Percentiles rank a stretch among this genome's conserved stretches.
phyloP scores from a whole-genome alignment of 2,797 vertebrate genomes.

The Psittacula derbiana region DNA sequence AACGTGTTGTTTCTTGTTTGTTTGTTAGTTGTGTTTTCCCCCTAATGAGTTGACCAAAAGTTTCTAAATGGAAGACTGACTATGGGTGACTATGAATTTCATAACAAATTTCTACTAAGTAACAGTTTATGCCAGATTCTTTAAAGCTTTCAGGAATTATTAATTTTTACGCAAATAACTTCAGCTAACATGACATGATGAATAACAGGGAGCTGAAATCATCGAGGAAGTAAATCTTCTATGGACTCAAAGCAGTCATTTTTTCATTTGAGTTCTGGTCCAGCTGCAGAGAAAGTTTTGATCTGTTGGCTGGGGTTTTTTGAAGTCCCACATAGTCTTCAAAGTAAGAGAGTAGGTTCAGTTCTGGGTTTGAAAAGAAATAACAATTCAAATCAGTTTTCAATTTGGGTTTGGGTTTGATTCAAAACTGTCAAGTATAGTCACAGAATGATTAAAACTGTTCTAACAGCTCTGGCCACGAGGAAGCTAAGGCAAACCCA shows the following conservation, averaged over 20 bases:
- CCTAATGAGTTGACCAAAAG: background rate
- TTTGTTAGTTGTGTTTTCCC: background rate
- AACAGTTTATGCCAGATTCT: background rate
- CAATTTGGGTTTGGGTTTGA: constrained; percentile 60
- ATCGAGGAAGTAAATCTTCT: constrained; percentile 4
- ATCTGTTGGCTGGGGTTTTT: background rate
- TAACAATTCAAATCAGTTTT: constrained; percentile 59
- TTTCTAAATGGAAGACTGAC: background rate
- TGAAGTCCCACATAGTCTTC: background rate
- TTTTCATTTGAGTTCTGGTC: background rate
- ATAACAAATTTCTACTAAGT: background rate
- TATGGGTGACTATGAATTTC: background rate
- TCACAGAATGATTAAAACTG: constrained; percentile 50
- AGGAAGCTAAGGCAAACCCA: constrained; percentile 56
- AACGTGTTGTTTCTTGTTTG: background rate
- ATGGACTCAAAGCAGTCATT: background rate
- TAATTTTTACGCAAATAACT: constrained; percentile 33
- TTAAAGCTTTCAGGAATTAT: constrained; percentile 29
- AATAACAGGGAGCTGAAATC: constrained; percentile 34
- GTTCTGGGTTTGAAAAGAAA: constrained; percentile 49
- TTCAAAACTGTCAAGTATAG: constrained; percentile 55
- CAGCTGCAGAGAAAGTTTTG: constrained; percentile 36
- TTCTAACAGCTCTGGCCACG: constrained; percentile 59
- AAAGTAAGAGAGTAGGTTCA: constrained; percentile 36
- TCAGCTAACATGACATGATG: background rate